phyloP scores from a whole-genome alignment of 2,113 vertebrate genomes.

The Megaceryle maxima region DNA sequence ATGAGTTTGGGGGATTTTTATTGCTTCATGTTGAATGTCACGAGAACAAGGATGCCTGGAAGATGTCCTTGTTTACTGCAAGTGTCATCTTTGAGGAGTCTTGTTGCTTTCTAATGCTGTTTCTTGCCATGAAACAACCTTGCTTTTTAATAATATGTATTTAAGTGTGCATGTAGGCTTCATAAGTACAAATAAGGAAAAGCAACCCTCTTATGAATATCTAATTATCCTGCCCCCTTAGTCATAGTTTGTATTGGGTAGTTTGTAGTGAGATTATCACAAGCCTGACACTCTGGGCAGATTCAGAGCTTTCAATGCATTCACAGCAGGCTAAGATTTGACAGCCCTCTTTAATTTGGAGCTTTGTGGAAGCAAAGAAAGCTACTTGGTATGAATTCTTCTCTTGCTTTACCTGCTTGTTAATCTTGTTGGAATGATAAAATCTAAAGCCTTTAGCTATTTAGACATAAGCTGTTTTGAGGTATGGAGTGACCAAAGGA shows the following conservation, averaged over 20 bases:
- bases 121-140: not conserved
- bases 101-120: not conserved
- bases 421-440: not conserved
- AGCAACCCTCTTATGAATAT: not conserved
- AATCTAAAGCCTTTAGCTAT: not conserved
- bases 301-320: not conserved
- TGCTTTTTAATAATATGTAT: not conserved
- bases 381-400: not conserved
- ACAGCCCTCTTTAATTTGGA: not conserved
- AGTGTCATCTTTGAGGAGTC: not conserved
- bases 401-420: not conserved
- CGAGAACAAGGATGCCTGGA: not conserved
- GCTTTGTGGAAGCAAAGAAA: not conserved
- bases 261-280: not conserved
- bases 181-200: not conserved
- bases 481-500: not conserved
- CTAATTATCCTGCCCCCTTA: not conserved
- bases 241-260: not conserved
- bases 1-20: not conserved
- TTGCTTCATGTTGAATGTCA: not conserved
- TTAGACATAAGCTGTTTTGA: not conserved
- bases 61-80: not conserved
- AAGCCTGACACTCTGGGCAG: not conserved
- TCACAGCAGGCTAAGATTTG: not conserved
- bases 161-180: not conserved